Evolutionary conservation across 2,888 invertebrate genomes (phyloP).

Genomic region (Fragum whitleyi): DNA sequence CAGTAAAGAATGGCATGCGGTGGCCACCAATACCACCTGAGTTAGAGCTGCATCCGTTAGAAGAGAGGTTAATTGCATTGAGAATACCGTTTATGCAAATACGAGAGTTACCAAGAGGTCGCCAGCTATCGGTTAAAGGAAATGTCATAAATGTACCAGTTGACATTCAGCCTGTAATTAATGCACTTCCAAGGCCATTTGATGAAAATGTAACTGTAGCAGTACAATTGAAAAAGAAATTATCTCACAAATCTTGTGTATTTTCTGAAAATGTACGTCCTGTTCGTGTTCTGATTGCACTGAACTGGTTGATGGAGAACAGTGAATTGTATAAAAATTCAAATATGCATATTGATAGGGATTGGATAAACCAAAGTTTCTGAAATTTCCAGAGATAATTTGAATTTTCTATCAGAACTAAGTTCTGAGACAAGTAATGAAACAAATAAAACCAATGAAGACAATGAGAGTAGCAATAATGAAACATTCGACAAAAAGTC

Average conservation of each 20-base stretch:
- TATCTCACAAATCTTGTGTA: too few relatives aligned
- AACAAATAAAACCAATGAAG: too few relatives aligned
- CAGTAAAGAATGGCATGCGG: constrained; percentile 46
- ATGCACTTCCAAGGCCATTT: too few relatives aligned
- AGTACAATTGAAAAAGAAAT: constrained; percentile 63
- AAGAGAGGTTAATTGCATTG: constrained; percentile 58
- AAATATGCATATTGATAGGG: constrained; percentile 38
- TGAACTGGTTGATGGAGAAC: too few relatives aligned
- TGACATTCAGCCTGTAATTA: constrained; percentile 63
- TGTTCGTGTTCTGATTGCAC: constrained; percentile 40
- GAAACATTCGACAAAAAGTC: too few relatives aligned
- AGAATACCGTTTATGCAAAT: constrained; percentile 58
- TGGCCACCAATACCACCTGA: constrained; percentile 56
- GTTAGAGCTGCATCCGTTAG: constrained; percentile 53
- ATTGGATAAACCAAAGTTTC: constrained; percentile 33
- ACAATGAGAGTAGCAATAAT: too few relatives aligned
- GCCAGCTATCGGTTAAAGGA: too few relatives aligned
- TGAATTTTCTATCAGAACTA: too few relatives aligned
- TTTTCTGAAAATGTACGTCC: constrained; percentile 58
- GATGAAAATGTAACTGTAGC: constrained; percentile 55
- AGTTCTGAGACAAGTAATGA: too few relatives aligned
- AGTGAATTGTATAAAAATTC: too few relatives aligned
- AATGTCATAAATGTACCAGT: constrained; percentile 64
- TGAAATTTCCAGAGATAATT: background rate
- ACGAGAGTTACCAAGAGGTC: too few relatives aligned